Conservation (phyloP, 2,113 vertebrate species). For the Crotalus horridus region DNA sequence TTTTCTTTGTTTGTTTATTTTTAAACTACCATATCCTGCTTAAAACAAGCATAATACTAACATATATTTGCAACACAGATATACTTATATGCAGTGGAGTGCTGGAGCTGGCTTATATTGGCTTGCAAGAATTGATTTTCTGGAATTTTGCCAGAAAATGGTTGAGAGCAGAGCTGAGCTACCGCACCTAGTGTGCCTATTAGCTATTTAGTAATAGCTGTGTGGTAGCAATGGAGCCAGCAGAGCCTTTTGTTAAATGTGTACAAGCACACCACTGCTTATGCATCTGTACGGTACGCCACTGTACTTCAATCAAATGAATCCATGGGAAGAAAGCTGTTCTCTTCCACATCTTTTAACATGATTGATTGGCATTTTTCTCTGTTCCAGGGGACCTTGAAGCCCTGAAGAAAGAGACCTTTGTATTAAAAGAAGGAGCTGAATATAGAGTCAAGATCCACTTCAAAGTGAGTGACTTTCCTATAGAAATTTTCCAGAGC, state of each 20-base stretch:
- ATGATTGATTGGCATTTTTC: slow-evolving; percentile 3
- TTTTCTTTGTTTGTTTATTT: not conserved
- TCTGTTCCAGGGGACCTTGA: slow-evolving; percentile 68
- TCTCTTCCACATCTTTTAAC: not conserved
- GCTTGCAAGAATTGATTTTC: not conserved
- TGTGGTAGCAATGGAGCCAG: not conserved
- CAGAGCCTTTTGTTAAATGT: not conserved
- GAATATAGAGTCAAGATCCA: slow-evolving; percentile 78
- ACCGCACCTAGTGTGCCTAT: not conserved
- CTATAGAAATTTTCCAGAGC: not conserved
- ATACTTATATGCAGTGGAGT: not conserved
- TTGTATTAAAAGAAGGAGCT: slow-evolving; percentile 75
- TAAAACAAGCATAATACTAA: not conserved
- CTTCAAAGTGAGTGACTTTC: slow-evolving; percentile 73
- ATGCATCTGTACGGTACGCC: not conserved
- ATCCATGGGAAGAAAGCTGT: not conserved
- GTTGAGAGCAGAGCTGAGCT: not conserved
- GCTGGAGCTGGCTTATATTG: not conserved
- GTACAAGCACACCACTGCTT: not conserved
- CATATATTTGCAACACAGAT: not conserved
- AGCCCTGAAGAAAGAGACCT: slow-evolving; percentile 74
- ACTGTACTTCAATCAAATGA: not conserved
- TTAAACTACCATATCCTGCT: not conserved
- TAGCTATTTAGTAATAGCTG: not conserved
- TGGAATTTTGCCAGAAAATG: not conserved